A percentile compares a stretch with the other conserved stretches of the same genome.
Evolutionary conservation across 2,797 vertebrate genomes (phyloP).

Genomic region (Menidia menidia): DNA sequence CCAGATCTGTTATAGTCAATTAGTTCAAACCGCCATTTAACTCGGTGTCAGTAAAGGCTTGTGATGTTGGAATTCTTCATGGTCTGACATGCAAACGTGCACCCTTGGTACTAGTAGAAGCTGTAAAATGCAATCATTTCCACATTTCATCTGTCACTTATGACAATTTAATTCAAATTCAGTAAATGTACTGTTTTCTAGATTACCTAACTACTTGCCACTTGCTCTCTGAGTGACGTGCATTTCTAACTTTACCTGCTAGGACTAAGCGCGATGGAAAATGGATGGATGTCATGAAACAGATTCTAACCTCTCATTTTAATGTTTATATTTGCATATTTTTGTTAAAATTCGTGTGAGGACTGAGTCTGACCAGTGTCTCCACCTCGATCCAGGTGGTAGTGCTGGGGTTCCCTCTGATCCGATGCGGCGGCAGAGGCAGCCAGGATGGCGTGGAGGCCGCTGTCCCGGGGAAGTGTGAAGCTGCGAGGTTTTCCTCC

Average conservation of each 20-base stretch:
- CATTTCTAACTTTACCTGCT: too few relatives aligned
- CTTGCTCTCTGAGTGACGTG: too few relatives aligned
- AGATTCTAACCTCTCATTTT: too few relatives aligned
- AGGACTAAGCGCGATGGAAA: too few relatives aligned
- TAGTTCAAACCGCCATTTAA: constrained; percentile 5
- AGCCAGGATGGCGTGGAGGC: constrained; percentile 93
- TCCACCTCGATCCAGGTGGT: constrained; percentile 85
- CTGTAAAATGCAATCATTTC: background rate
- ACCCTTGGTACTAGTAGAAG: background rate
- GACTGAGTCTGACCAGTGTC: constrained; percentile 77
- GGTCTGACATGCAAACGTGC: background rate
- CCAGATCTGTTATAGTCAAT: background rate
- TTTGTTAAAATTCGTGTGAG: background rate
- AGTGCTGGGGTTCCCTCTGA: constrained; percentile 83
- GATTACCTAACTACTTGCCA: too few relatives aligned
- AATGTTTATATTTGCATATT: background rate
- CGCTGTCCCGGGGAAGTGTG: constrained; percentile 95
- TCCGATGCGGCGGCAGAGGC: constrained; percentile 84
- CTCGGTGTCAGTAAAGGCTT: background rate
- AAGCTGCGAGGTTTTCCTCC: constrained; percentile 95
- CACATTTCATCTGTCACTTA: background rate
- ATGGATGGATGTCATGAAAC: too few relatives aligned
- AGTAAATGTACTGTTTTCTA: too few relatives aligned
- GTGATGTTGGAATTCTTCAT: background rate
- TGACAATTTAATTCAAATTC: background rate